These are phyloP conservation scores for Simalia tracyae DNA, from an alignment of 2,797 vertebrate species.

Conservation along the genomic window DNA sequence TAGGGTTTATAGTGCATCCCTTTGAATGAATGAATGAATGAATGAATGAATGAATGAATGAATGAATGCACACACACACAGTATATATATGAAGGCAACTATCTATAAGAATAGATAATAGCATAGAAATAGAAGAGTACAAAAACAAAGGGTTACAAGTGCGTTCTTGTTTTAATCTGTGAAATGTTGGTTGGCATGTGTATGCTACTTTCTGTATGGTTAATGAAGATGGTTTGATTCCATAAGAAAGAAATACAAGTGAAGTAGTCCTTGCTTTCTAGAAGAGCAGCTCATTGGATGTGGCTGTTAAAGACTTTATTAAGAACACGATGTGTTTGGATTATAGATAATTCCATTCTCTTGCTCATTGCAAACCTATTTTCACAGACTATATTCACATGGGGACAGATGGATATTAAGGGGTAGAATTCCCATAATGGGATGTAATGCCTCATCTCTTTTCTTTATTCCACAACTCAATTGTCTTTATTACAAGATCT, in stretches of 20 bases:
- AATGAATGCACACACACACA: too few relatives aligned
- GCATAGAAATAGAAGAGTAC: neutral
- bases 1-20: neutral
- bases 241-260: neutral
- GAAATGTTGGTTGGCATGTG: neutral
- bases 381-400: slow-evolving; percentile 3
- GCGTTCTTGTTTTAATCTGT: neutral
- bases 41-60: too few relatives aligned
- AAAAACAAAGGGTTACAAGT: neutral
- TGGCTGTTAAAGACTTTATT: neutral
- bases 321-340: neutral
- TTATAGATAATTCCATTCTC: slow-evolving; percentile 2
- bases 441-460: slow-evolving; percentile 21
- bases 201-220: neutral
- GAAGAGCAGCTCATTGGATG: neutral
- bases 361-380: slow-evolving; percentile 15
- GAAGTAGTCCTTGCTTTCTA: neutral
- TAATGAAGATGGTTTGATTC: neutral
- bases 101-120: neutral
- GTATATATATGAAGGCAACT: neutral
- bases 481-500: slow-evolving; percentile 41
- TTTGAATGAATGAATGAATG: neutral
- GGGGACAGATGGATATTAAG: slow-evolving; percentile 12
- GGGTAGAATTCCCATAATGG: slow-evolving; percentile 1
- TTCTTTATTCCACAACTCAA: slow-evolving; percentile 32